A percentile compares a stretch with the other conserved stretches of the same genome.
Evolutionary conservation across 2,888 invertebrate genomes (phyloP).

Genomic region (Netelia inedita): DNA sequence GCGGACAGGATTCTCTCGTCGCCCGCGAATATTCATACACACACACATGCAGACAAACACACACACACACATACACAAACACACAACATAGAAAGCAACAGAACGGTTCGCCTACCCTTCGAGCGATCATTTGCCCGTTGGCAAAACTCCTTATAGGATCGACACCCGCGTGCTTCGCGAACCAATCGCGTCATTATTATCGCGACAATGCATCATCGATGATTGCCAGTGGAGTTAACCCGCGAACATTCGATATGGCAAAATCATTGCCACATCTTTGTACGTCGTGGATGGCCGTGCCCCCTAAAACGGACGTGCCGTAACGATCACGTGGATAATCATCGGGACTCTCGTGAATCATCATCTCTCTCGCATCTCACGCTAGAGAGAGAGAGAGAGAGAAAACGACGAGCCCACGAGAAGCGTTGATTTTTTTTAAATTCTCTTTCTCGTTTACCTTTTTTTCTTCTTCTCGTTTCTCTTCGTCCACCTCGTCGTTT

Average conservation of each 20-base stretch:
- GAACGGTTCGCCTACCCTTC: slow-evolving; percentile 64
- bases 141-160: slow-evolving; percentile 76
- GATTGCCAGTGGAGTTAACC: slow-evolving; percentile 42
- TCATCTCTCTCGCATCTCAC: slow-evolving; percentile 18
- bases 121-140: slow-evolving; percentile 71
- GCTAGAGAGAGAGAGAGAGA: slow-evolving; percentile 1
- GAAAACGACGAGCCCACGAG: slow-evolving; percentile 36
- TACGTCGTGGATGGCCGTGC: slow-evolving; percentile 12
- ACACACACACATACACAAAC: no score
- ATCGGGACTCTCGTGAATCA: slow-evolving; percentile 30
- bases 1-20: slow-evolving; percentile 78
- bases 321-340: slow-evolving; percentile 38
- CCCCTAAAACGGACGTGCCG: slow-evolving; percentile 55
- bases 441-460: background rate
- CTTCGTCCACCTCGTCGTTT: no score
- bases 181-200: slow-evolving; percentile 73
- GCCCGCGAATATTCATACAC: slow-evolving; percentile 67
- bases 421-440: background rate
- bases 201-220: slow-evolving; percentile 62
- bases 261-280: slow-evolving; percentile 56
- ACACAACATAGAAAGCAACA: slow-evolving; percentile 53
- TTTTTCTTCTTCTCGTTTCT: no score
- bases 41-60: no score
- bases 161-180: slow-evolving; percentile 73
- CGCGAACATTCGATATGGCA: slow-evolving; percentile 18